Evolutionary conservation across 2,888 invertebrate genomes (phyloP).

Genomic region (Strigamia crassipes): DNA sequence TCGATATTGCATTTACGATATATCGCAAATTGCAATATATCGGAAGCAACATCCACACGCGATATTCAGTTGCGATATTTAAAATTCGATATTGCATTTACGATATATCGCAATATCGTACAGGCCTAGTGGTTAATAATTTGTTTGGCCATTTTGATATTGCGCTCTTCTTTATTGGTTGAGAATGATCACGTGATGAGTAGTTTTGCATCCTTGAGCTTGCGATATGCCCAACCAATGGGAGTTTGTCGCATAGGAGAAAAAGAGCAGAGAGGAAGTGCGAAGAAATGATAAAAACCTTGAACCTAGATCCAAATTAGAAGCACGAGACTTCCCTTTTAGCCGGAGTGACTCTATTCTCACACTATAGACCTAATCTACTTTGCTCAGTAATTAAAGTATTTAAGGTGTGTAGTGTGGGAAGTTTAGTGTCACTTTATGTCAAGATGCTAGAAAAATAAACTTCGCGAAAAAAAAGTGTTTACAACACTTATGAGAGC

Average conservation of each 20-base stretch:
- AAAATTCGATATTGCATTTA: too few relatives aligned
- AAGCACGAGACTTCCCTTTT: background rate
- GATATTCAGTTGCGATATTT: too few relatives aligned
- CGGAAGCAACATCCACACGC: too few relatives aligned
- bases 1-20: too few relatives aligned
- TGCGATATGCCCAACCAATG: background rate
- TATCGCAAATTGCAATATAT: too few relatives aligned
- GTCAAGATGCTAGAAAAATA: background rate
- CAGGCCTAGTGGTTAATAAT: too few relatives aligned
- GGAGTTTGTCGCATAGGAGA: background rate
- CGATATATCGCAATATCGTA: too few relatives aligned
- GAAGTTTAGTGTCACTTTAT: background rate
- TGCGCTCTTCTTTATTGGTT: too few relatives aligned
- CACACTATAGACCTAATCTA: background rate
- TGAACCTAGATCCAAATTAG: constrained; percentile 6
- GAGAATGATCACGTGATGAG: too few relatives aligned
- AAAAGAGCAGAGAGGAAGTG: background rate
- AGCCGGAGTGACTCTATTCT: background rate
- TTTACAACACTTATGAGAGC: constrained; percentile 8
- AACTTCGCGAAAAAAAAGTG: background rate
- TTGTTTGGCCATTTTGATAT: too few relatives aligned
- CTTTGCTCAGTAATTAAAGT: background rate
- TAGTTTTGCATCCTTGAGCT: too few relatives aligned
- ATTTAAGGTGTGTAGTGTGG: background rate
- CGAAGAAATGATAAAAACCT: background rate